Percentiles rank a stretch among this genome's conserved stretches.
Conservation (phyloP, 2,888 invertebrate species). For the Kryphioiulus occultus region DNA sequence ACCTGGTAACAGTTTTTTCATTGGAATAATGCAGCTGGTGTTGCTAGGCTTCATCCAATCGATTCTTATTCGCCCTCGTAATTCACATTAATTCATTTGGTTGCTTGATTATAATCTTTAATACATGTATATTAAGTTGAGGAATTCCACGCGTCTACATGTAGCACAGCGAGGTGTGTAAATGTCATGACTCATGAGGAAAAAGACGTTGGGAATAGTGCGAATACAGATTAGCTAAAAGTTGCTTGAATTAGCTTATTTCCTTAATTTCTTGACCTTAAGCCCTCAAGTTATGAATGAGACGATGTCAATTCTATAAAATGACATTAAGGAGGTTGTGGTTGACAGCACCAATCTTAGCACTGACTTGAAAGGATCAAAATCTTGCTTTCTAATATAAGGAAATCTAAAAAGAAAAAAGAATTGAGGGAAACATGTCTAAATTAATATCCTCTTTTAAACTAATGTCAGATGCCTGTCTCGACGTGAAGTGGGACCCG, state of each 20-base stretch:
- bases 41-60: conserved; percentile 12
- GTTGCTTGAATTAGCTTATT: neutral
- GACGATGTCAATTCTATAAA: too few relatives aligned
- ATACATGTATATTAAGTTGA: neutral
- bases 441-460: too few relatives aligned
- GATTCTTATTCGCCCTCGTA: conserved; percentile 4
- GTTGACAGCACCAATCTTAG: too few relatives aligned
- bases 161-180: neutral
- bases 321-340: too few relatives aligned
- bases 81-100: conserved; percentile 6
- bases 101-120: neutral
- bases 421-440: too few relatives aligned
- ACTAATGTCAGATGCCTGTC: too few relatives aligned
- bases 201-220: neutral
- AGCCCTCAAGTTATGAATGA: too few relatives aligned
- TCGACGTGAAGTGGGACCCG: too few relatives aligned
- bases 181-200: neutral
- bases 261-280: neutral
- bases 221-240: neutral
- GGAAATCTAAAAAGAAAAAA: too few relatives aligned
- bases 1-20: neutral
- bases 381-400: too few relatives aligned
- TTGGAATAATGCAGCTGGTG: conserved; percentile 18
- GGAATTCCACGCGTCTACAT: neutral
- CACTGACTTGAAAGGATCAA: too few relatives aligned